phyloP scores from a whole-genome alignment of 2,113 vertebrate genomes.

The Percina caprodes region DNA sequence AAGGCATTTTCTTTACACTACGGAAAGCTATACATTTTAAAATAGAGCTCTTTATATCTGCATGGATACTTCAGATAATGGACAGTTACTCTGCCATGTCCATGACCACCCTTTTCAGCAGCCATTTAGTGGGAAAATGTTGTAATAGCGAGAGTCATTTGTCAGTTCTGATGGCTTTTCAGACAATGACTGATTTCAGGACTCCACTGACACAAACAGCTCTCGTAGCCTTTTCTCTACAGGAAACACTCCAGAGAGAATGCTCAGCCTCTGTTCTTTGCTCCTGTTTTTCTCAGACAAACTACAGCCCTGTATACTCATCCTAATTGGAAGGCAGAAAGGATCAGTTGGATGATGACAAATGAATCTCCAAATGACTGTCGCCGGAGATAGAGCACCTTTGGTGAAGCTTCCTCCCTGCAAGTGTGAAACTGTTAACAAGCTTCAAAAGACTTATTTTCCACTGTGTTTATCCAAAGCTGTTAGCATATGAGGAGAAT shows the following conservation, averaged over 20 bases:
- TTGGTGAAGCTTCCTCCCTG: constrained; percentile 32
- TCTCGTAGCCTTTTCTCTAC: constrained; percentile 31
- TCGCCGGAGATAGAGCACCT: constrained; percentile 44
- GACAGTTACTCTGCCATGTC: constrained; percentile 48
- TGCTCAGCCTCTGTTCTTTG: constrained; percentile 36
- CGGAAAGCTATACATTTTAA: constrained; percentile 43
- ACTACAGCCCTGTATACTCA: constrained; percentile 41
- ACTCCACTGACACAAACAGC: constrained; percentile 44
- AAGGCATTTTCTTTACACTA: background rate
- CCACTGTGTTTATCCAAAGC: constrained; percentile 1
- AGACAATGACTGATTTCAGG: constrained; percentile 53
- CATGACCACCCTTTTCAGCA: constrained; percentile 47
- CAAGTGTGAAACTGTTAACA: constrained; percentile 41
- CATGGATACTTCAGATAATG: constrained; percentile 44
- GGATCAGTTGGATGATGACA: constrained; percentile 59
- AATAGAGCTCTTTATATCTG: constrained; percentile 35
- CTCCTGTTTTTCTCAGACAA: constrained; percentile 15
- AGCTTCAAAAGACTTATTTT: constrained; percentile 3
- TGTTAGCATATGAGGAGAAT: background rate
- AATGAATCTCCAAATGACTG: constrained; percentile 55
- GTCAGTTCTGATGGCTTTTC: constrained; percentile 49
- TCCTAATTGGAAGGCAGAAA: constrained; percentile 68
- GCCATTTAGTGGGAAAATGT: constrained; percentile 57
- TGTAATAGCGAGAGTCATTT: constrained; percentile 56
- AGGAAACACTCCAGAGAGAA: constrained; percentile 37